These are phyloP conservation scores for Lochmaea crataegi DNA, from an alignment of 2,888 invertebrate species.

Conservation along the genomic window DNA sequence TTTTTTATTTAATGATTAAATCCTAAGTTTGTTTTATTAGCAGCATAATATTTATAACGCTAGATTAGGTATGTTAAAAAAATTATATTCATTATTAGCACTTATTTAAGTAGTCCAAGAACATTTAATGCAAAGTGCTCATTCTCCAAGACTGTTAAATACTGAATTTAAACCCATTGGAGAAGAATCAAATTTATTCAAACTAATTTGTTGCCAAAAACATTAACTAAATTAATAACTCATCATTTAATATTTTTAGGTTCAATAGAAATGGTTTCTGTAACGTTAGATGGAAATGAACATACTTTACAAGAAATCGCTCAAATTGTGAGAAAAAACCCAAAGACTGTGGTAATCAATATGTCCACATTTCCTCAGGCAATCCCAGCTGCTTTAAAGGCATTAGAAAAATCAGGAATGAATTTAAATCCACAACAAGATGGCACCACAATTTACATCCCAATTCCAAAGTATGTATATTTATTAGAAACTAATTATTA, in stretches of 20 bases:
- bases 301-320: conserved; percentile 89
- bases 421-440: conserved; percentile 96
- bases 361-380: conserved; percentile 88
- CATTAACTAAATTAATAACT: no score
- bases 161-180: no score
- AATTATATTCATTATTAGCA: no score
- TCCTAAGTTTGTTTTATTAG: no score
- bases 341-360: conserved; percentile 87
- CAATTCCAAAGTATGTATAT: conserved; percentile 81
- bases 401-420: conserved; percentile 84
- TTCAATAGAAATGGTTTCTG: conserved; percentile 80
- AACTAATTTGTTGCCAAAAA: no score
- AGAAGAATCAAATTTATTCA: no score
- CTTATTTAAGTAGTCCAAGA: no score
- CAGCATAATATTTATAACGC: no score
- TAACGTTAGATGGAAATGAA: conserved; percentile 82
- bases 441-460: conserved; percentile 88
- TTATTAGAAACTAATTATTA: neutral
- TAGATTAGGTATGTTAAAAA: no score
- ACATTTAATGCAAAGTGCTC: no score
- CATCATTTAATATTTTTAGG: conserved; percentile 64
- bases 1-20: no score
- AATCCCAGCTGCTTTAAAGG: conserved; percentile 80
- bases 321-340: conserved; percentile 87
- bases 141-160: no score